phyloP scores from a whole-genome alignment of 2,888 invertebrate species.

The Leucania comma region DNA sequence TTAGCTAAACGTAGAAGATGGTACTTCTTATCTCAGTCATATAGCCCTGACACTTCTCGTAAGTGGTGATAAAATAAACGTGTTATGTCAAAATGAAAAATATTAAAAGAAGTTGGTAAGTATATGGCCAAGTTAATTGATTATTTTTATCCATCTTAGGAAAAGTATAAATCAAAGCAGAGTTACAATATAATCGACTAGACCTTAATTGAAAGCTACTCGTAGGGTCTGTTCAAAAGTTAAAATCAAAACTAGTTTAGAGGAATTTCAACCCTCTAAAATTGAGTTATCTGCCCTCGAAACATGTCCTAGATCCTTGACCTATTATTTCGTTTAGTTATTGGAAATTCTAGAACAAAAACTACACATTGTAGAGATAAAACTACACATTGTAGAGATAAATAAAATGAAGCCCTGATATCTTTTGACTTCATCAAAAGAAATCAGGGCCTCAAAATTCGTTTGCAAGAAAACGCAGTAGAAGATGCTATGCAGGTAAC shows the following conservation, averaged over 20 bases:
- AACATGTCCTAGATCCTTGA: constrained; percentile 20
- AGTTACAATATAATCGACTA: neutral
- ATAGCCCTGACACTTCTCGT: neutral
- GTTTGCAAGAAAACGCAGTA: neutral
- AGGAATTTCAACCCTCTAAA: constrained; percentile 44
- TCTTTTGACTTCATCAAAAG: neutral
- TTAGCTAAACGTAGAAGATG: constrained; percentile 1
- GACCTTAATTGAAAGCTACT: neutral
- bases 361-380: too few species aligned
- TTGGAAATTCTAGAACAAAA: too few species aligned
- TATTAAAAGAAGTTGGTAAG: too few species aligned
- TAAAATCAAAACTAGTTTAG: constrained; percentile 35
- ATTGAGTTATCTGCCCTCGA: constrained; percentile 41
- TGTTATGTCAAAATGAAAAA: neutral
- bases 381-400: too few species aligned
- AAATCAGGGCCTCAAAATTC: neutral
- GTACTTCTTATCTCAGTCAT: neutral
- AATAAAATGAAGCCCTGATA: too few species aligned
- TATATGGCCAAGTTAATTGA: too few species aligned
- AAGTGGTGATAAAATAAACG: neutral
- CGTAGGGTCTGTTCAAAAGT: constrained; percentile 37
- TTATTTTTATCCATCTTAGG: too few species aligned
- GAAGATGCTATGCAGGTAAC: neutral
- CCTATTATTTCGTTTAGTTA: neutral
- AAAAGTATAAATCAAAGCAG: neutral